These are phyloP conservation scores for Seira sanloemensis DNA, from an alignment of 2,888 invertebrate genomes.

Conservation along the genomic window DNA sequence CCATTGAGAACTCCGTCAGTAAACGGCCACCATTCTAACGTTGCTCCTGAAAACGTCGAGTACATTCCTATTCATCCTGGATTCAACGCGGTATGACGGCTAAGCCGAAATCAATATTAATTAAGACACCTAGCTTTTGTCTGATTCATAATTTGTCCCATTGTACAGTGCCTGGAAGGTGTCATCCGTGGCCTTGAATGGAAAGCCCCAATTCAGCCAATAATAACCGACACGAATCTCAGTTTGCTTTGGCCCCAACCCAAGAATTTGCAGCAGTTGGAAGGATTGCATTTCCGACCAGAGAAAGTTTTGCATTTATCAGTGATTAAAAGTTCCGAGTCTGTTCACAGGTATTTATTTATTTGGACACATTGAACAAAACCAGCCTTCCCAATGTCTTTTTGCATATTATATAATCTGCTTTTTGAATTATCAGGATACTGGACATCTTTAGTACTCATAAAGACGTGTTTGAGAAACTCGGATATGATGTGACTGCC, in stretches of 20 bases:
- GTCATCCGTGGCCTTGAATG: constrained; percentile 73
- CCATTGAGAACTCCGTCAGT: constrained; percentile 55
- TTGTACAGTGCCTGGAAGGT: constrained; percentile 66
- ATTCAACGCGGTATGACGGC: constrained; percentile 68
- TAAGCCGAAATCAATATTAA: background rate
- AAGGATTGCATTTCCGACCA: constrained; percentile 76
- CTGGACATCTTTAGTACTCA: constrained; percentile 79
- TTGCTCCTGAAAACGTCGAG: constrained; percentile 59
- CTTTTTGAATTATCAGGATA: constrained; percentile 74
- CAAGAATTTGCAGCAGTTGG: constrained; percentile 78
- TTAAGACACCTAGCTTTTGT: too few species aligned
- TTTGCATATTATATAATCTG: too few species aligned
- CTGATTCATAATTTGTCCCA: background rate
- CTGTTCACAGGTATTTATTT: constrained; percentile 74
- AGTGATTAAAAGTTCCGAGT: constrained; percentile 75
- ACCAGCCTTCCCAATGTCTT: too few species aligned
- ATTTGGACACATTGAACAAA: too few species aligned
- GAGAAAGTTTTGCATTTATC: constrained; percentile 77
- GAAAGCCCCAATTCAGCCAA: constrained; percentile 75
- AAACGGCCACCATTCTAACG: constrained; percentile 54
- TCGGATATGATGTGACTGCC: constrained; percentile 77
- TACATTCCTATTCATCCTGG: constrained; percentile 70
- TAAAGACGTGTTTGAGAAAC: constrained; percentile 76
- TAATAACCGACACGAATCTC: constrained; percentile 77
- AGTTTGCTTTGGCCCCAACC: constrained; percentile 81